These are phyloP conservation scores for Pycnonotus jocosus DNA, from an alignment of 2,113 vertebrate genomes.

Conservation along the genomic window DNA sequence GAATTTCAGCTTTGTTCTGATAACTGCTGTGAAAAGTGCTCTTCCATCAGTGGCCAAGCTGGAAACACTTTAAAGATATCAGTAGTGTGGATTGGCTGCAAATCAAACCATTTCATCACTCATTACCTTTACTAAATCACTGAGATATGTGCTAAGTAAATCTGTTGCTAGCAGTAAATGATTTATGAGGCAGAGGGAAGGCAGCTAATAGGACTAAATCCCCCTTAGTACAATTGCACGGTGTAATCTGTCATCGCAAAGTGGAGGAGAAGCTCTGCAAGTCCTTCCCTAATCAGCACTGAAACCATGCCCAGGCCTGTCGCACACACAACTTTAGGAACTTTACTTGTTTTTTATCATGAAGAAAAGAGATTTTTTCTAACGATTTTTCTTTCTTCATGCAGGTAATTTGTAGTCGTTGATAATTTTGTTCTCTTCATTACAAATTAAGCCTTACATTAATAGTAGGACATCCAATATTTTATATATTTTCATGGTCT, in stretches of 20 bases:
- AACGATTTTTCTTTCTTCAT: neutral
- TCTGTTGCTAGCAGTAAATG: neutral
- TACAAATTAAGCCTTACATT: neutral
- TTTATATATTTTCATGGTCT: neutral
- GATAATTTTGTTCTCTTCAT: neutral
- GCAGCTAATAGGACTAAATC: neutral
- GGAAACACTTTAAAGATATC: neutral
- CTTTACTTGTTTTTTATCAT: neutral
- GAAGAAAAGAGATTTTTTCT: neutral
- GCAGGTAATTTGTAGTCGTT: neutral
- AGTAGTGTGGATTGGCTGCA: neutral
- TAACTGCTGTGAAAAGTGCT: neutral
- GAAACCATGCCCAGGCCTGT: neutral
- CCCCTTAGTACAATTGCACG: neutral
- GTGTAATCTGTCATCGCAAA: neutral
- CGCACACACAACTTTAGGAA: neutral
- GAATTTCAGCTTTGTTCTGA: neutral
- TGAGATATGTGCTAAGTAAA: conserved; percentile 16
- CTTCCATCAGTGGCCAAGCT: neutral
- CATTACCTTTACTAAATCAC: conserved; percentile 19
- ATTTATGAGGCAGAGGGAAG: neutral
- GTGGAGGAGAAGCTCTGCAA: neutral
- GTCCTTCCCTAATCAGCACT: neutral
- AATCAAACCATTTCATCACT: neutral
- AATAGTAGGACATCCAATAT: neutral